These are phyloP conservation scores for Stichodactyla helianthus DNA, from an alignment of 64 coral and sea anemone genomes.

Conservation along the genomic window DNA sequence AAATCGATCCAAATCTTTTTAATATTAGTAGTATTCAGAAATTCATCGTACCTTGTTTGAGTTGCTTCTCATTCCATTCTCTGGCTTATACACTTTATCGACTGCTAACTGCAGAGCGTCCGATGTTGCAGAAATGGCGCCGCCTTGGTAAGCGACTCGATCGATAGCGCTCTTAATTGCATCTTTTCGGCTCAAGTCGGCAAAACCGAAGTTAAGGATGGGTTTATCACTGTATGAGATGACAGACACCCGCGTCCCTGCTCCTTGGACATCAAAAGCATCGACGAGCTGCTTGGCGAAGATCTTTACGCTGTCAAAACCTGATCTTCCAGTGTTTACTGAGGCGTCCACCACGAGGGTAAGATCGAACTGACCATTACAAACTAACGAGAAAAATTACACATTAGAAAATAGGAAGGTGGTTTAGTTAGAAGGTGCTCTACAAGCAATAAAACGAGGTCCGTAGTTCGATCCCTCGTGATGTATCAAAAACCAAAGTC, in stretches of 20 bases:
- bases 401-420: background rate
- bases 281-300: conserved; percentile 34
- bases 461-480: no score
- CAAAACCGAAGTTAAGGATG: background rate
- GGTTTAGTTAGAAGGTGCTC: no score
- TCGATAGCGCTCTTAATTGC: conserved; percentile 14
- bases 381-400: conserved; percentile 27
- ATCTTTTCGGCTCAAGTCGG: conserved; percentile 1
- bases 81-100: conserved; percentile 3
- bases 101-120: conserved; percentile 12
- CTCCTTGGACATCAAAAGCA: conserved; percentile 36
- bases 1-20: no score
- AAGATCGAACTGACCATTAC: conserved; percentile 37
- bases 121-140: background rate
- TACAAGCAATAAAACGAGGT: background rate
- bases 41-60: conserved; percentile 20
- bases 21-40: background rate
- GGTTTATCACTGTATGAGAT: conserved; percentile 36
- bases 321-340: background rate
- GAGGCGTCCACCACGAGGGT: conserved; percentile 46
- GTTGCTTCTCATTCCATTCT: background rate
- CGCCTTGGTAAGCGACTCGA: background rate
- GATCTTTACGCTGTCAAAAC: conserved; percentile 26
- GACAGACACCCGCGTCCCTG: conserved; percentile 33
- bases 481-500: no score